These are phyloP conservation scores for Silurus glanis DNA, from an alignment of 2,113 vertebrate genomes.

Conservation along the genomic window DNA sequence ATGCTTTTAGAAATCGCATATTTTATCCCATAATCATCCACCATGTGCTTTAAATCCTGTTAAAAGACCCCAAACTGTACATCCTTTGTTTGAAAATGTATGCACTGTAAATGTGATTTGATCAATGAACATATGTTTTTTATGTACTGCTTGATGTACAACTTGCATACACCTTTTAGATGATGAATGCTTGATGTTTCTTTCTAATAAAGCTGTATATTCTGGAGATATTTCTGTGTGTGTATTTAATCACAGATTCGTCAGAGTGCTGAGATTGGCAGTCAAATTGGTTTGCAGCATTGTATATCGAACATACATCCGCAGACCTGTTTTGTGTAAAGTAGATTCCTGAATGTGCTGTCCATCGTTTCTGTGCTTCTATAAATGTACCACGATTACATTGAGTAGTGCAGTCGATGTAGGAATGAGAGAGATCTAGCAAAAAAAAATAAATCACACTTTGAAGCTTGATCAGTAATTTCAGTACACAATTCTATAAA, in stretches of 20 bases:
- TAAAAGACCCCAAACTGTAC: neutral
- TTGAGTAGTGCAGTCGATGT: neutral
- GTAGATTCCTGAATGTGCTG: neutral
- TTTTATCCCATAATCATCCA: neutral
- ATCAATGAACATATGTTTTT: neutral
- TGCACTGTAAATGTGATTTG: neutral
- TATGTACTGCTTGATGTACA: neutral
- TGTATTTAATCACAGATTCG: neutral
- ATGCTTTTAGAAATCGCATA: neutral
- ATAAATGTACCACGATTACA: neutral
- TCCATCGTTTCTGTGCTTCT: neutral
- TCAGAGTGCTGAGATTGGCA: neutral
- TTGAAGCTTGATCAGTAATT: neutral
- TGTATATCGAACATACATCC: neutral
- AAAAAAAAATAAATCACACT: neutral
- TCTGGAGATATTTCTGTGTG: conserved; percentile 13
- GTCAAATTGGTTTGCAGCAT: neutral
- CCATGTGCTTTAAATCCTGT: neutral
- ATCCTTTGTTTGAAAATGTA: neutral
- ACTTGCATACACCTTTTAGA: neutral
- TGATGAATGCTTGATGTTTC: conserved; percentile 38
- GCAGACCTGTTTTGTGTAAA: conserved; percentile 9
- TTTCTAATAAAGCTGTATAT: conserved; percentile 22
- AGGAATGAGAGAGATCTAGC: neutral
- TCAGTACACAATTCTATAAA: neutral